Base-by-base conservation (phyloP, 1,140 invertebrate species). In the Drosophila auraria region DNA sequence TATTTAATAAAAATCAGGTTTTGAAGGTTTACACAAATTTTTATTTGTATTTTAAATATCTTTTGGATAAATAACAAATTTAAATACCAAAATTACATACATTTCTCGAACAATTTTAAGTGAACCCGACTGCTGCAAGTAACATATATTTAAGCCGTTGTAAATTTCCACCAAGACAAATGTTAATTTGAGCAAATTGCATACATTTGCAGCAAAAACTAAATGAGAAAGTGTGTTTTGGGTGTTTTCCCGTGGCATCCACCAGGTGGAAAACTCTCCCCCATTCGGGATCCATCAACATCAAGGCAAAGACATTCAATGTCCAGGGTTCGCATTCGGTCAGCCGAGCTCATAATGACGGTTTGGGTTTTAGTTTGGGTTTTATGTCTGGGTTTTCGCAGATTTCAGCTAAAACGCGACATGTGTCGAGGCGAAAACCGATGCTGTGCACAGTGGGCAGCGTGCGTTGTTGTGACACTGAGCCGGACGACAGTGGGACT, bases 281-380 rank as follows among this genome's bases (percentile, higher is more conserved):
- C 69, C 68, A 73, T 73, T 36, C 38, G 57, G 60, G 69, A 73
- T 73, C 70, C 59, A 73, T 73, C 70, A 75, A 49, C 58, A 75
- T 50, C 58, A 74, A 51, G 54, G 40, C 33, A 45, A 40, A 12
- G 15, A 20, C 25, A 63, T 63, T 73, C 40, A 47, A 53, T 74
- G 57, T 49, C 59, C 42, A 53, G 69, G 51, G 61, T 65, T 76
- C 54, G 60, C 60, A 38, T 25, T 87, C 74, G 83, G 76, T 87
- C 72, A 68, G 77, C 83, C 83, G 54, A 83, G 68, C 71, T 87
- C 68, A 68, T 87, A 89, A 87, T 87, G 80, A 87, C 72, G 70
- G 70, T 82, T 82, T 74, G 71, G 59, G 56, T 65, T 78, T 44
- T 20, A 47, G 66, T 54, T 69, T 56, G 64, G 51, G 36, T 73